Percentiles rank a stretch among this genome's conserved stretches.
Conservation (phyloP, 1,140 invertebrate genomes). For the Leptestheria dahalacensis region DNA sequence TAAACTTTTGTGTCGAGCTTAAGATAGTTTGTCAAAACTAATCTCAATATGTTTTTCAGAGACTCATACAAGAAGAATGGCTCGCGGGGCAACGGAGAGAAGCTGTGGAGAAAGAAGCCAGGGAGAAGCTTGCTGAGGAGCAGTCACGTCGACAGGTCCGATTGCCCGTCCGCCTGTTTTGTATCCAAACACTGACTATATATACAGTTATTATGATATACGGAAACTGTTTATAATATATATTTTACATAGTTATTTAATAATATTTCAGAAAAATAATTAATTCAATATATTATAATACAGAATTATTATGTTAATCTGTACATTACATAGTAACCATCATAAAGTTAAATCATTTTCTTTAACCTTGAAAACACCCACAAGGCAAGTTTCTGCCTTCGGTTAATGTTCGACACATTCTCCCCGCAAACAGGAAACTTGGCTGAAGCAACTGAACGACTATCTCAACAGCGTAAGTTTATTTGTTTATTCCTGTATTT, state of each 20-base stretch:
- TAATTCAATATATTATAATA: too few relatives aligned
- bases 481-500: neutral
- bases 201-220: neutral
- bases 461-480: conserved; percentile 5
- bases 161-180: neutral
- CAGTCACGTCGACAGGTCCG: neutral
- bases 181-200: neutral
- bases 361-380: too few relatives aligned
- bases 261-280: too few relatives aligned
- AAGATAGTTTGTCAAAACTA: neutral
- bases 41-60: neutral
- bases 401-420: neutral
- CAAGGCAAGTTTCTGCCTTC: neutral
- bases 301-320: too few relatives aligned
- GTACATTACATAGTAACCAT: too few relatives aligned
- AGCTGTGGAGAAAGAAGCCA: neutral
- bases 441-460: conserved; percentile 2
- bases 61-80: conserved; percentile 8
- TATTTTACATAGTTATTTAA: too few relatives aligned
- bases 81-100: neutral
- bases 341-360: too few relatives aligned
- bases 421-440: conserved; percentile 3
- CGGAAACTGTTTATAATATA: neutral
- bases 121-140: neutral
- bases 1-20: neutral